Evolutionary conservation across 2,113 vertebrate genomes (phyloP), one percentile per base, ranked within the genome.

Genomic region (Alectura lathami): DNA sequence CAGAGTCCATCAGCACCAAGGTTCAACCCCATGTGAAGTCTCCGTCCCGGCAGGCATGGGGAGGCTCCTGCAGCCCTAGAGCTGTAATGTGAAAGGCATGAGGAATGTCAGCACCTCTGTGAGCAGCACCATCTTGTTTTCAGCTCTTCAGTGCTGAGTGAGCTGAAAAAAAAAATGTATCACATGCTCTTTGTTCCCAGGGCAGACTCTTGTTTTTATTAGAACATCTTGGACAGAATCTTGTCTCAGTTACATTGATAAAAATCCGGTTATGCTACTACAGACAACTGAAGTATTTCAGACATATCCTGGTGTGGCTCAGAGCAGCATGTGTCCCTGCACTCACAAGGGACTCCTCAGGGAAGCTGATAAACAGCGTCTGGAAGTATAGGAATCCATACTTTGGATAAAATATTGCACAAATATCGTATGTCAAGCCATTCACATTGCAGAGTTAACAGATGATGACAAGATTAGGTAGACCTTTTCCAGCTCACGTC

Each of bases 201-300:
- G 83, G 89, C 56, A 86, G 93, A 7, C 27, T 79, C 77, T 60
- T 81, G 86, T 82, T 96, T 95, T 95, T 86, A 92, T 95, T 53
- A 91, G 95, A 88, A 95, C 91, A 91, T 85, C 92, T 92, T 38
- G 94, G 77, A 68, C 81, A 40, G 80, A 72, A 75, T 93, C 83
- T 94, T 2, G 0, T 83, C 83, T 90, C 8, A 6, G 69, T 68
- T 20, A 9, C 94, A 66, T 51, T 53, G 91, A 94, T 87, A 89
- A 94, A 91, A 91, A 95, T 84, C 91, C 14, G 34, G 91, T 95
- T 94, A 66, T 93, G 77, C 92, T 84, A 23, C 94, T 84, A 69
- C 73, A 82, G 91, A 23, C 64, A 63, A 85, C 73, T 20, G 2
- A 78, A 77, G 80, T 68, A 68, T 88, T 92, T 92, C 73, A 88